These are phyloP conservation scores for Myopa tessellatipennis DNA, from an alignment of 2,888 invertebrate species.

Conservation along the genomic window DNA sequence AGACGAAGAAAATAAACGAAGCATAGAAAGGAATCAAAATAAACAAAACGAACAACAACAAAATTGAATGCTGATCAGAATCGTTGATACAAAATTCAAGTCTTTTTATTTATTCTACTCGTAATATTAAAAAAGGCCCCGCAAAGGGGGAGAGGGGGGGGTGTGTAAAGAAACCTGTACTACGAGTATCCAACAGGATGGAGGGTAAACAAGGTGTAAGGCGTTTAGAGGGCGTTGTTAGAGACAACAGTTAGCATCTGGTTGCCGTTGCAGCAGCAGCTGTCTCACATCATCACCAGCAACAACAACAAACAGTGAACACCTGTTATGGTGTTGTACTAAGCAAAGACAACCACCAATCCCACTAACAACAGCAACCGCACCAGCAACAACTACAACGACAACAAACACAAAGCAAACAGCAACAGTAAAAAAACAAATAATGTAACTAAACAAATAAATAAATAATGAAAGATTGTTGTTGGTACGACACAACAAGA, in stretches of 20 bases:
- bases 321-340: conserved; percentile 1
- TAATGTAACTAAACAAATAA: too few species aligned
- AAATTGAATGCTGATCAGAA: too few species aligned
- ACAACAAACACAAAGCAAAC: conserved; percentile 50
- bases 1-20: too few species aligned
- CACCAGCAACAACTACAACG: neutral
- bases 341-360: too few species aligned
- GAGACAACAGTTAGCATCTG: conserved; percentile 11
- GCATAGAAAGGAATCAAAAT: neutral
- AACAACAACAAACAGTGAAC: conserved; percentile 10
- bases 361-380: too few species aligned
- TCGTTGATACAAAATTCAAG: too few species aligned
- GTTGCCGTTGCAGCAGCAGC: neutral
- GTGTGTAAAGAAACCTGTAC: neutral
- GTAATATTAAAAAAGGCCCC: neutral
- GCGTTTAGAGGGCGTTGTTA: too few species aligned
- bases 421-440: conserved; percentile 51
- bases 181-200: neutral
- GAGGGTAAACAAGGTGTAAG: too few species aligned
- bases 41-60: neutral
- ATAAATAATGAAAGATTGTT: neutral
- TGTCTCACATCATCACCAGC: neutral
- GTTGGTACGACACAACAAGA: neutral
- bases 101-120: too few species aligned
- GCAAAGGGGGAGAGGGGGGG: neutral